Base-by-base conservation (phyloP, 2,797 vertebrate species). In the Carcharodon carcharias region DNA sequence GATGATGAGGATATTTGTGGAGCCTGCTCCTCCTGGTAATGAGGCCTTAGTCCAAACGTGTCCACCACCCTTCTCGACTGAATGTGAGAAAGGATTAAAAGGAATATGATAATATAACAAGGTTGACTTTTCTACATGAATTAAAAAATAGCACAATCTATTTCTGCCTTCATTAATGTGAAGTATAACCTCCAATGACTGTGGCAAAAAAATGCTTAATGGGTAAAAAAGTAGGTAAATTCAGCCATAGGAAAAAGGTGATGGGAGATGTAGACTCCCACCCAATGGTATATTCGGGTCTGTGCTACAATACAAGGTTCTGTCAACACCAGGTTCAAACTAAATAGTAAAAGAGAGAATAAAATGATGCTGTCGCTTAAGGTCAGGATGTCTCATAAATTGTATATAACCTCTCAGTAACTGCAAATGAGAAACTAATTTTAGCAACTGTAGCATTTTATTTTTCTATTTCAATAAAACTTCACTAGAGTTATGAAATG, bases 391-490 rank as follows among this genome's bases (percentile, higher is more conserved):
- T 93, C n/a, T 93, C n/a, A 40, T 45, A 40, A 65, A 40, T 65
- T 14, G 35, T 40, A 63, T 65, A 40, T 40, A 93, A 23, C n/a
- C 91, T 45, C n/a, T 93, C 61, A 93, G 91, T 63, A 65, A 93
- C 91, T 93, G 63, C 63, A 93, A 65, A 93, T 93, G 91, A 93
- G 91, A 93, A 93, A 40, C 61, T 93, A 93, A 93, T 65, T 93
- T 93, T 93, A 93, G 91, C 91, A 93, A 63, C 91, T 40, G 91
- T 21, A 65, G 63, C 91, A 65, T 93, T 93, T 63, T 93, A 93
- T 65, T 65, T 82, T 93, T 93, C 16, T 65, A 35, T 63, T 93
- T 93, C 91, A 93, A 93, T 93, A 93, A 93, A 65, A 40, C 61
- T 40, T 40, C 18, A 23, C 18, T 21, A n/a, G 91, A 23, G 61